Percentiles rank a stretch among this genome's conserved stretches.
phyloP scores from a whole-genome alignment of 2,797 vertebrate genomes.

The Psittacula derbiana region DNA sequence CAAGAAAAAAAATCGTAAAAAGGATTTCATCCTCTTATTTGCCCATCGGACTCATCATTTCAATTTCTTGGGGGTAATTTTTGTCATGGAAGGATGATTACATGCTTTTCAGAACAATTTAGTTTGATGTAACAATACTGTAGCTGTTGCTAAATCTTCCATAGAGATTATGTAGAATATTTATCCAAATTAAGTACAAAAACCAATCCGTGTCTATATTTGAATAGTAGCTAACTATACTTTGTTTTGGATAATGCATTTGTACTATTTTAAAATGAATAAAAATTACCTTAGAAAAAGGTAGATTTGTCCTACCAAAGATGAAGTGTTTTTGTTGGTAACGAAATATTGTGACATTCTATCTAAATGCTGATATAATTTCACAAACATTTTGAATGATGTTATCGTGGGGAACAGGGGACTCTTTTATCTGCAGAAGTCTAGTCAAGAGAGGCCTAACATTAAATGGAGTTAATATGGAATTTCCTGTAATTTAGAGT shows the following conservation, averaged over 20 bases:
- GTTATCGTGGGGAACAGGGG: background rate
- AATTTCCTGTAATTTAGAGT: constrained; percentile 52
- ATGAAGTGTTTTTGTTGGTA: constrained; percentile 3
- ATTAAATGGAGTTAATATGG: constrained; percentile 40
- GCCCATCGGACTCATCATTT: constrained; percentile 22
- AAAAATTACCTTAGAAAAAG: background rate
- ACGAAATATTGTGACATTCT: background rate
- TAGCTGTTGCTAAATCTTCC: constrained; percentile 47
- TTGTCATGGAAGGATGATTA: constrained; percentile 44
- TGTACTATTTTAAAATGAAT: background rate
- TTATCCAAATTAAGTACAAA: background rate
- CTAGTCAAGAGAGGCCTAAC: constrained; percentile 18
- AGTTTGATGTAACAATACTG: constrained; percentile 52
- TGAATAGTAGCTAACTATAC: background rate
- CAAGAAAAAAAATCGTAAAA: background rate
- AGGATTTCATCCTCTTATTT: background rate
- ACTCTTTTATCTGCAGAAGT: background rate
- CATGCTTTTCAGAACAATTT: constrained; percentile 62
- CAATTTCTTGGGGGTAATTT: constrained; percentile 54
- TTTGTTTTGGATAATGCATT: background rate
- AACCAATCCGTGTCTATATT: background rate
- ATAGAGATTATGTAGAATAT: background rate
- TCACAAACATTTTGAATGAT: background rate
- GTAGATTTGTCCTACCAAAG: background rate
- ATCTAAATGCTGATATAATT: background rate